Percentiles rank a stretch among this genome's conserved stretches.
phyloP scores from a whole-genome alignment of 2,113 vertebrate species.

The Alethe diademata region DNA sequence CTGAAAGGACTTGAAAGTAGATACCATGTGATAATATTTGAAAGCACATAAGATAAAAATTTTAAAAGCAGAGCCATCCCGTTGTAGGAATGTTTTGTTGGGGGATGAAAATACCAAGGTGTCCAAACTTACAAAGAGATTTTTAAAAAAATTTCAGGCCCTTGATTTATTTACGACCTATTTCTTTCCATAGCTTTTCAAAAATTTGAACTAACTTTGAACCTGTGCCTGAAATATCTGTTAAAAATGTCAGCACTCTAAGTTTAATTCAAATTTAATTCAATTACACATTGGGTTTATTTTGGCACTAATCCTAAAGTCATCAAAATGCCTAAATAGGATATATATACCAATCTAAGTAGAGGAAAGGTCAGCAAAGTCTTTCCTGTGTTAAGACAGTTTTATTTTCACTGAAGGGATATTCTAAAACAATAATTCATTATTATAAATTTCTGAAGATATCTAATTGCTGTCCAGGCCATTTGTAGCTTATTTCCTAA shows the following conservation, averaged over 20 bases:
- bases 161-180: not conserved
- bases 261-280: not conserved
- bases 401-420: not conserved
- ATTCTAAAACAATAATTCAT: not conserved
- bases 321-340: not conserved
- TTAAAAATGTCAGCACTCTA: not conserved
- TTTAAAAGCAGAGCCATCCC: not conserved
- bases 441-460: not conserved
- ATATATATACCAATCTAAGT: not conserved
- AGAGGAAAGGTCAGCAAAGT: not conserved
- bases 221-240: not conserved
- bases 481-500: not conserved
- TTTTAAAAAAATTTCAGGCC: not conserved
- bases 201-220: not conserved
- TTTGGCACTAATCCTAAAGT: not conserved
- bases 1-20: not conserved
- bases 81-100: not conserved
- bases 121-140: not conserved
- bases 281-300: not conserved
- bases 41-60: not conserved
- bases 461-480: not conserved
- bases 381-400: not conserved
- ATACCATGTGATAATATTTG: not conserved
- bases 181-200: not conserved
- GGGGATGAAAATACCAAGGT: not conserved